Conservation (phyloP, 92 coral and sea anemone genomes). For the Ricordea florida region DNA sequence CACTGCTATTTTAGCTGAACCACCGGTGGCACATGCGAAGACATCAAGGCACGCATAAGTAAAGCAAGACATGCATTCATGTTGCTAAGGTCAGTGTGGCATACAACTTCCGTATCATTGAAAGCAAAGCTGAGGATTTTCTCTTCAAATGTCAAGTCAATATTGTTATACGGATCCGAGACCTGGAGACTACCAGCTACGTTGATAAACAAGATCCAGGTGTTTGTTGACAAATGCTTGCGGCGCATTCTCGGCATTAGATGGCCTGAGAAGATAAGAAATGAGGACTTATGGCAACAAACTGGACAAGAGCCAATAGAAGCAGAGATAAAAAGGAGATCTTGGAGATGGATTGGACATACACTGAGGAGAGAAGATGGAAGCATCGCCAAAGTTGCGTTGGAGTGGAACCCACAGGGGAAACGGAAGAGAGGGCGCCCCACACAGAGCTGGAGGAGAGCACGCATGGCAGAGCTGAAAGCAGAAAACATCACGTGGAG, state of each 20-base stretch:
- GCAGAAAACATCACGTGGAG: too few species aligned
- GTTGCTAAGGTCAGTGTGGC: slow-evolving; percentile 15
- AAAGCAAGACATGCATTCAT: slow-evolving; percentile 5
- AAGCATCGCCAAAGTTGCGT: too few species aligned
- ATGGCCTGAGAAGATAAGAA: neutral
- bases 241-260: slow-evolving; percentile 2
- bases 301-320: too few species aligned
- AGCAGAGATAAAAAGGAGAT: too few species aligned
- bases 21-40: neutral
- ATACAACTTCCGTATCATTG: neutral
- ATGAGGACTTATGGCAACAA: neutral
- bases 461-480: too few species aligned
- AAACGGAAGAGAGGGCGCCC: too few species aligned
- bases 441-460: too few species aligned
- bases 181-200: neutral
- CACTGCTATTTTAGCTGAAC: too few species aligned
- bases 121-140: slow-evolving; percentile 7
- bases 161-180: neutral
- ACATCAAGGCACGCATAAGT: slow-evolving; percentile 1
- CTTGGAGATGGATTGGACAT: too few species aligned
- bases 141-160: slow-evolving; percentile 5
- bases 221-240: slow-evolving; percentile 5
- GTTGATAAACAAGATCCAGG: neutral
- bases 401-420: too few species aligned
- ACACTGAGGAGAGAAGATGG: too few species aligned